Percentiles rank a stretch among this genome's conserved stretches.
phyloP scores from a whole-genome alignment of 1,140 invertebrate species.

The Aphis gossypii region DNA sequence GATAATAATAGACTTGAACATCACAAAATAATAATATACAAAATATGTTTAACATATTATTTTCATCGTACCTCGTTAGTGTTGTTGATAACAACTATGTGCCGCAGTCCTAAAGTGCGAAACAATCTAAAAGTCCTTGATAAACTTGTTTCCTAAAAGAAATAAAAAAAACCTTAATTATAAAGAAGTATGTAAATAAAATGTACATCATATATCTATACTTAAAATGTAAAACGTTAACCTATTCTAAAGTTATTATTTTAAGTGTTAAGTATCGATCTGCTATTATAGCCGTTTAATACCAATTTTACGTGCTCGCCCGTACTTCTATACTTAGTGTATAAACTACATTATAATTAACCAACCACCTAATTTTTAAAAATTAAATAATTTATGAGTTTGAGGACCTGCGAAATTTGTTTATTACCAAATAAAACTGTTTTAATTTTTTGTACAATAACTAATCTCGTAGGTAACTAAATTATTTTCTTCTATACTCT shows the following conservation, averaged over 20 bases:
- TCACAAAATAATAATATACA: background rate
- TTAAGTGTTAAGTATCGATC: background rate
- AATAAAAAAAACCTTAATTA: constrained; percentile 12
- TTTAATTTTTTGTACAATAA: too few relatives aligned
- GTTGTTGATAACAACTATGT: constrained; percentile 92
- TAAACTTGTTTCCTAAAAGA: constrained; percentile 80
- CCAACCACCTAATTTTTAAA: background rate
- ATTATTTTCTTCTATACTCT: background rate
- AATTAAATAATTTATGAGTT: background rate
- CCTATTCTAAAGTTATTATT: background rate
- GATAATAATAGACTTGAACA: background rate
- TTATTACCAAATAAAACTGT: background rate
- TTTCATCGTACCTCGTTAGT: constrained; percentile 75
- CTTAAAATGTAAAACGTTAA: background rate
- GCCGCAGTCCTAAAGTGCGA: constrained; percentile 88
- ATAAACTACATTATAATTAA: background rate
- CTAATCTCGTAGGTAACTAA: too few relatives aligned
- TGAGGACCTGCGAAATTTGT: background rate
- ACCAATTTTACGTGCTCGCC: background rate
- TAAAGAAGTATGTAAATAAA: background rate
- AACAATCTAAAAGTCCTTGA: constrained; percentile 92
- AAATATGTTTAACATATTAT: background rate
- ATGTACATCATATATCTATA: too few relatives aligned
- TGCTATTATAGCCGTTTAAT: background rate
- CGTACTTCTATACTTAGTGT: background rate